Base-by-base conservation (phyloP, 2,888 invertebrate species). In the Caenorhabditis sp. region DNA sequence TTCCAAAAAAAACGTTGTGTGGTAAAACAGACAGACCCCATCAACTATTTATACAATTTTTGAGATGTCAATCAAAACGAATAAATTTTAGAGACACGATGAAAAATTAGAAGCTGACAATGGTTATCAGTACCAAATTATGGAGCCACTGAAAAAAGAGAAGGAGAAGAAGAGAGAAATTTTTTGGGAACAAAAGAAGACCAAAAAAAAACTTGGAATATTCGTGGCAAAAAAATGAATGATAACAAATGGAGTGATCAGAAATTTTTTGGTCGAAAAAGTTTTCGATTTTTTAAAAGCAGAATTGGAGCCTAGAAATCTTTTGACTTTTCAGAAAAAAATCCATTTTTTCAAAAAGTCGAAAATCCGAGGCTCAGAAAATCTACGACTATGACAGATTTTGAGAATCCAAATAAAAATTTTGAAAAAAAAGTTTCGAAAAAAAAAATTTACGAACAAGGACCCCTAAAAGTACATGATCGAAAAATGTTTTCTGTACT, bases 11-110 rank as follows among this genome's bases (percentile, higher is more conserved):
- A 14, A 26, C 3, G 26, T 8, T 59, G 35, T 31, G 31, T 2
- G 58, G 58, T 35, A 59, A 35, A 59, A 59, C n/a, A 35, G 58
- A 59, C 58, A 59, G 19, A 35, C 31, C 35, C 6, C 19, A 6
- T 35, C 2, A 19, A 1, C 19, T 35, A 35, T 56, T 35, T 59
- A 59, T 59, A 35, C 16, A 19, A 19, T 31, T 19, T 8, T 19
- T 22, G 1, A 35, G 10, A n/a, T 35, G 35, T 59, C 58, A 59
- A 59, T 59, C 58, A 59, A 6, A 26, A 8, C n/a, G n/a, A n/a
- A n/a, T n/a, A 7, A 5, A 28, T 56, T 51, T 24, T 7, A 6
- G 5, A 56, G 2, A 38, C 4, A 35, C 4, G 8, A 35, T 35
- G 6, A 38, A 10, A 38, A 38, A 38, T 38, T 10, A n/a, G n/a